Conservation (phyloP, 2,113 vertebrate species). For the Oncorhynchus masou region DNA sequence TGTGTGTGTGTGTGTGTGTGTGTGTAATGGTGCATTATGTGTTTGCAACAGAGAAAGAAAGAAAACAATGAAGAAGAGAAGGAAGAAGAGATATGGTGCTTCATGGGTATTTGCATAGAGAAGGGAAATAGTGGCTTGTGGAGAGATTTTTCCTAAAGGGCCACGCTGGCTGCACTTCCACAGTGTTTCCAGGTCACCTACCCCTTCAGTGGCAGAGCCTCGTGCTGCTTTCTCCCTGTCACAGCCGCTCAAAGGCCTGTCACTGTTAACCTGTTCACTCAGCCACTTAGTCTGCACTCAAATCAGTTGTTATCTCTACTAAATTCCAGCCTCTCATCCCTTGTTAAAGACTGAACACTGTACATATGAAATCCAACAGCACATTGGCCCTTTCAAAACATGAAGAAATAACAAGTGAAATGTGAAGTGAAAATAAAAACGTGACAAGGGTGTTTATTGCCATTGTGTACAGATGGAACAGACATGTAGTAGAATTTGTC, state of each 20-base stretch:
- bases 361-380: background rate
- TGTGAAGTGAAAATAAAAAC: too few relatives aligned
- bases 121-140: conserved; percentile 45
- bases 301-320: conserved; percentile 52
- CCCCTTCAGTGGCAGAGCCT: conserved; percentile 59
- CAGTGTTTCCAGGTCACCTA: conserved; percentile 69
- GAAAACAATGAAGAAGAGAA: background rate
- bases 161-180: conserved; percentile 57
- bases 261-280: conserved; percentile 63
- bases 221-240: conserved; percentile 65
- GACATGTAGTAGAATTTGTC: too few relatives aligned
- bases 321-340: conserved; percentile 44
- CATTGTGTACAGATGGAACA: too few relatives aligned
- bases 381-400: background rate
- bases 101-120: conserved; percentile 40
- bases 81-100: conserved; percentile 13
- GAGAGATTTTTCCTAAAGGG: conserved; percentile 51
- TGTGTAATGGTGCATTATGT: background rate
- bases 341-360: background rate
- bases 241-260: conserved; percentile 57
- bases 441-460: too few relatives aligned
- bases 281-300: conserved; percentile 60
- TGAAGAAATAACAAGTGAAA: too few relatives aligned
- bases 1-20: background rate
- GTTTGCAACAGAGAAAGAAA: too few relatives aligned